These are phyloP conservation scores for Brachypalpus laphriformis DNA, from an alignment of 2,888 invertebrate species.

Conservation along the genomic window DNA sequence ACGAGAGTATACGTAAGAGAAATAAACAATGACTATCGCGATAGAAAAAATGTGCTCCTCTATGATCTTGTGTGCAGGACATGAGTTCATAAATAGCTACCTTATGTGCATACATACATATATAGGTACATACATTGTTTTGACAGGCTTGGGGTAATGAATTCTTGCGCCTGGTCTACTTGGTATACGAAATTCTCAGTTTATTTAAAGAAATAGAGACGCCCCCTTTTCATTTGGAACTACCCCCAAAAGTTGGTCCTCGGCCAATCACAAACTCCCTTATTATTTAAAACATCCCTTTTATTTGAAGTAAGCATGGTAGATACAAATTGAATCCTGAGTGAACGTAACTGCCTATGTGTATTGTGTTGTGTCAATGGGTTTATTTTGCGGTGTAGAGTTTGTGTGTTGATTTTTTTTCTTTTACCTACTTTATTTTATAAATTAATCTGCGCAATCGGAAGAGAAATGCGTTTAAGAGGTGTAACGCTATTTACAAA, in stretches of 20 bases:
- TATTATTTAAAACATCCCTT: slow-evolving; percentile 47
- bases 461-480: slow-evolving; percentile 67
- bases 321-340: slow-evolving; percentile 32
- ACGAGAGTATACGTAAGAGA: slow-evolving; percentile 55
- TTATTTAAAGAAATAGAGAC: slow-evolving; percentile 20
- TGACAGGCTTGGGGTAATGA: slow-evolving; percentile 43
- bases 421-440: slow-evolving; percentile 55
- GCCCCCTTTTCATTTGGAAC: slow-evolving; percentile 32
- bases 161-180: slow-evolving; percentile 39
- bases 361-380: slow-evolving; percentile 56
- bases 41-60: slow-evolving; percentile 45
- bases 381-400: slow-evolving; percentile 64
- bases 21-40: slow-evolving; percentile 67
- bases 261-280: slow-evolving; percentile 48
- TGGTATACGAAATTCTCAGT: slow-evolving; percentile 9
- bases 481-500: slow-evolving; percentile 70
- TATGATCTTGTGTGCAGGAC: slow-evolving; percentile 42
- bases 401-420: slow-evolving; percentile 42
- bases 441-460: slow-evolving; percentile 67
- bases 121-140: slow-evolving; percentile 53
- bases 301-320: slow-evolving; percentile 51
- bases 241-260: slow-evolving; percentile 19
- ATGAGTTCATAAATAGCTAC: slow-evolving; percentile 58
- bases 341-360: slow-evolving; percentile 25
- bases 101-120: slow-evolving; percentile 29